A percentile compares a stretch with the other conserved stretches of the same genome.
phyloP scores from a whole-genome alignment of 35 echinoderm and acorn worm genomes.

The Apostichopus californicus region DNA sequence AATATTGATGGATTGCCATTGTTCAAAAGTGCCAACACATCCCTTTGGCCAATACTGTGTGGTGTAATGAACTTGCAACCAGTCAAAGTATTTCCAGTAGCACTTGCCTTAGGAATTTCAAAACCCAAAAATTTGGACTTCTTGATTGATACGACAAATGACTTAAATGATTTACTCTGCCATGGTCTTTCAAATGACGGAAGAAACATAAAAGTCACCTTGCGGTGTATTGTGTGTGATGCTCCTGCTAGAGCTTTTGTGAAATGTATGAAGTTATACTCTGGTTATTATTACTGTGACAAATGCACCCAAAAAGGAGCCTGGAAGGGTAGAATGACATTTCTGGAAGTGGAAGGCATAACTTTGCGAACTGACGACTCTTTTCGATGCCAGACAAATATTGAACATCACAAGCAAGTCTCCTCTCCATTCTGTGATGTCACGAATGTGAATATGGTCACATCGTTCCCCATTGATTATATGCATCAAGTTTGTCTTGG shows the following conservation, averaged over 20 bases:
- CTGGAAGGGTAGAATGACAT: constrained; percentile 82
- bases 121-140: no score
- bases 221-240: no score
- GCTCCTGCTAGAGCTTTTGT: no score
- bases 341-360: constrained; percentile 39
- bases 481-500: constrained; percentile 80
- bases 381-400: constrained; percentile 52
- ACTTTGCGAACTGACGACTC: constrained; percentile 64
- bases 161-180: constrained; percentile 31
- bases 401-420: constrained; percentile 49
- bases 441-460: not conserved
- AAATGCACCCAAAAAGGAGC: constrained; percentile 69
- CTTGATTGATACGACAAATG: constrained; percentile 59
- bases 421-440: constrained; percentile 25
- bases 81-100: constrained; percentile 71
- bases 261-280: constrained; percentile 43
- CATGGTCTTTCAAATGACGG: constrained; percentile 52
- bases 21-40: constrained; percentile 40
- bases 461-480: constrained; percentile 31
- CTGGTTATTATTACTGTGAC: constrained; percentile 68
- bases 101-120: constrained; percentile 58
- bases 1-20: constrained; percentile 70
- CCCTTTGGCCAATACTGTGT: constrained; percentile 67
- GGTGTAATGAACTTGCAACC: constrained; percentile 51
- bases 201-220: constrained; percentile 17